These are phyloP conservation scores for Hystrix cristata DNA, from an alignment of 2,113 vertebrate species.

Conservation along the genomic window DNA sequence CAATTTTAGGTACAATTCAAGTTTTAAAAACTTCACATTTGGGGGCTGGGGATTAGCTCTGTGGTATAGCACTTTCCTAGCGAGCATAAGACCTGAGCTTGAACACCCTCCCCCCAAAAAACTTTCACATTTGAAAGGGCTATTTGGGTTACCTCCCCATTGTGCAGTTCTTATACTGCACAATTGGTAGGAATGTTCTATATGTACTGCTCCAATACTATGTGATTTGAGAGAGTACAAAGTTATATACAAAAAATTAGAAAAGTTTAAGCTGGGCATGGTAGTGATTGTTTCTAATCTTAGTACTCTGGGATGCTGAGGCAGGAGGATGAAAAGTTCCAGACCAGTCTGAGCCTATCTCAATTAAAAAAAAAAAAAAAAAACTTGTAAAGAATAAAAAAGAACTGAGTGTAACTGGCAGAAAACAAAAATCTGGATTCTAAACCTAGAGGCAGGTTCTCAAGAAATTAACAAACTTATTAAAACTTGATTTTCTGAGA, in stretches of 20 bases:
- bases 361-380: neutral
- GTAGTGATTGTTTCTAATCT: neutral
- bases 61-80: too few species aligned
- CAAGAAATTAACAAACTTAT: neutral
- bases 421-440: neutral
- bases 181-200: neutral
- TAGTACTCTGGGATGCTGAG: neutral
- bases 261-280: neutral
- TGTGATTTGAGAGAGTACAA: neutral
- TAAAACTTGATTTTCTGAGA: conserved; percentile 19
- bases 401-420: neutral
- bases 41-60: too few species aligned
- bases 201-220: neutral
- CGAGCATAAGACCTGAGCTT: too few species aligned
- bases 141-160: neutral
- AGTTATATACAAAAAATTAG: neutral
- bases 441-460: neutral
- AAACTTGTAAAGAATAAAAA: neutral
- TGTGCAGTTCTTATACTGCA: neutral
- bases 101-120: neutral
- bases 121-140: neutral
- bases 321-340: neutral
- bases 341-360: neutral
- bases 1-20: neutral
- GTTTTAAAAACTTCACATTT: neutral